Evolutionary conservation across 1,140 invertebrate species (phyloP).

Genomic region (Drosophila equinoxialis): DNA sequence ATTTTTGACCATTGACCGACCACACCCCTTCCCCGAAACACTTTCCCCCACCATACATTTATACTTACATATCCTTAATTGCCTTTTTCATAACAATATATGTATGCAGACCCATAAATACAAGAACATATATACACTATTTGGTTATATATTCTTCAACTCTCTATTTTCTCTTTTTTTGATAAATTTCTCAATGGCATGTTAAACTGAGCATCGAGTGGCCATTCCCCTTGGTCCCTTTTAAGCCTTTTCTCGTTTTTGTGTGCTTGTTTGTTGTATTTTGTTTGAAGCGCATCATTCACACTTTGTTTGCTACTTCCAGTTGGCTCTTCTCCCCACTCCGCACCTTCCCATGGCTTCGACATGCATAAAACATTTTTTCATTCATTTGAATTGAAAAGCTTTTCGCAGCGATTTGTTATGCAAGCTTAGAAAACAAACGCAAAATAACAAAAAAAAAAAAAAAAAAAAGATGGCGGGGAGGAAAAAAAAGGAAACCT

Average conservation of each 20-base stretch:
- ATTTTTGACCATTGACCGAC: conserved; percentile 56
- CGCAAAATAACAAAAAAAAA: conserved; percentile 53
- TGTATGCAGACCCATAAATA: too few relatives aligned
- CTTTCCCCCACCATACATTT: conserved; percentile 5
- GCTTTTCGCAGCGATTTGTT: conserved; percentile 78
- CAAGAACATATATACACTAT: not conserved
- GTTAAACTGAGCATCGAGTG: conserved; percentile 40
- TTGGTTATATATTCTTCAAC: not conserved
- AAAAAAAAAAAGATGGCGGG: conserved; percentile 30
- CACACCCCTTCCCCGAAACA: conserved; percentile 21
- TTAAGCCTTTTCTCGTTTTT: conserved; percentile 2
- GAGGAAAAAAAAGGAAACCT: conserved; percentile 63
- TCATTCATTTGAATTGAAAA: conserved; percentile 79
- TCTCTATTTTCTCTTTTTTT: conserved; percentile 20
- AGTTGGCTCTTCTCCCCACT: not conserved
- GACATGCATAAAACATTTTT: conserved; percentile 76
- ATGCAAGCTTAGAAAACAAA: conserved; percentile 80
- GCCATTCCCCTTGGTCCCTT: conserved; percentile 27
- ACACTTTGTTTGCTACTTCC: conserved; percentile 65
- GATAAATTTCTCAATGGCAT: conserved; percentile 43
- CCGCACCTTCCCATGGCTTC: conserved; percentile 8
- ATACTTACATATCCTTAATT: conserved; percentile 44
- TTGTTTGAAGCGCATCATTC: conserved; percentile 63
- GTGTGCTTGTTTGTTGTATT: conserved; percentile 21
- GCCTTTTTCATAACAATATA: conserved; percentile 59